Base-by-base conservation (phyloP, 2,888 invertebrate genomes). In the Pterobdella sp. region DNA sequence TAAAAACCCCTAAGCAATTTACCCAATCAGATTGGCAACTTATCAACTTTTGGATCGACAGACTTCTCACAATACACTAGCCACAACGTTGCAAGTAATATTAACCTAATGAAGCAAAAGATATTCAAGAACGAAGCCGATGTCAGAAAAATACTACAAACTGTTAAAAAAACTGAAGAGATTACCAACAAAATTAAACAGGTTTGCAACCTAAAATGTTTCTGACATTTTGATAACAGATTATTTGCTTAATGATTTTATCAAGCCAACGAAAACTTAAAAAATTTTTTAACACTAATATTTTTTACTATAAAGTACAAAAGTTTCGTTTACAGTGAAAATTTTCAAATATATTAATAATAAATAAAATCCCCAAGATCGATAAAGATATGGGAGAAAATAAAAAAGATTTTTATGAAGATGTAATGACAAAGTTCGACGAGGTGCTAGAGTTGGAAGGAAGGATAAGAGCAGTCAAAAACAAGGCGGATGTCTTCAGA, bases 101-200 rank as follows among this genome's bases (percentile, higher is more conserved):
- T 56, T 26, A 56, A 56, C n/a, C 60, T 56, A 26, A 56, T 56
- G 60, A 22, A 26, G 18, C 60, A 56, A n/a, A 56, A 56, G n/a
- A 56, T 56, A 4, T 56, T 56, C n/a, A 56, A 56, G 60, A 56
- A 56, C n/a, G 60, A 56, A n/a, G 60, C 60, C 7, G 60, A 56
- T 26, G 60, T 56, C 60, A 7, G 26, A n/a, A 56, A 56, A 26
- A 26, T 56, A 3, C 3, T 56, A 26, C 10, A 56, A n/a, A 56
- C 7, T 3, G 60, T 56, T 3, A 7, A 26, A 56, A 56, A 26
- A 3, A 56, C 60, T 14, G 60, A 56, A 56, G 10, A 56, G n/a
- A 4, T 56, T 22, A 56, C 60, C 4, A n/a, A 56, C 60, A 56
- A 56, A 56, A 56, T 56, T 26, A 56, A 22, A 56, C 4, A 56